These are phyloP conservation scores for Oophaga sylvatica DNA, from an alignment of 2,797 vertebrate genomes.

Conservation along the genomic window DNA sequence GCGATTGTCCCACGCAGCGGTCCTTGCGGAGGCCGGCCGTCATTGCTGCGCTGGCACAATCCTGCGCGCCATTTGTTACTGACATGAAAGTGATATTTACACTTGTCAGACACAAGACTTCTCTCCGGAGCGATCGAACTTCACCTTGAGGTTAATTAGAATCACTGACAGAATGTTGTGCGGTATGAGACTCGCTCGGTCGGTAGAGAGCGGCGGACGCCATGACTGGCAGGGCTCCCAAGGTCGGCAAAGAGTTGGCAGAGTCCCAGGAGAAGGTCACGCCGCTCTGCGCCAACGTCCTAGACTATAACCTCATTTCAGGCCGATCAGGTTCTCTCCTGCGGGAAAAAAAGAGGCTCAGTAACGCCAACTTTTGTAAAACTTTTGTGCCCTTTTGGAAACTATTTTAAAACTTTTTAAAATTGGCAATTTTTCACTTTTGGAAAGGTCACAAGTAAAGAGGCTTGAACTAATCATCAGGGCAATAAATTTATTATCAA, in stretches of 20 bases:
- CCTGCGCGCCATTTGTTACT: not conserved
- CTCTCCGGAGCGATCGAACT: not conserved
- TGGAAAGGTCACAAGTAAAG: no score
- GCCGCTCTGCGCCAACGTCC: not conserved
- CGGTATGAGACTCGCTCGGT: not conserved
- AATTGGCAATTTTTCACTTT: no score
- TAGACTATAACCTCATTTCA: slow-evolving; percentile 3
- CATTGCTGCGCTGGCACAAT: not conserved
- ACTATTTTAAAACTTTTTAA: no score
- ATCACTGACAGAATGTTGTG: slow-evolving; percentile 1
- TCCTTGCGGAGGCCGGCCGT: not conserved
- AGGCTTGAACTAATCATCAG: no score
- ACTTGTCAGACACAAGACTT: not conserved
- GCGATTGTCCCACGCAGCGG: not conserved
- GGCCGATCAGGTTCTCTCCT: not conserved
- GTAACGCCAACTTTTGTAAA: no score
- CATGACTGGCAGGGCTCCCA: not conserved
- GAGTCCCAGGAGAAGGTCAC: not conserved
- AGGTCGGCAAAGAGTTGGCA: slow-evolving; percentile 13
- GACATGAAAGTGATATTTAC: not conserved
- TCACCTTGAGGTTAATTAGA: slow-evolving; percentile 41
- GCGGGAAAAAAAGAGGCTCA: not conserved
- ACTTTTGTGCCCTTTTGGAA: no score
- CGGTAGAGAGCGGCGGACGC: not conserved
- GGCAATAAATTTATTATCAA: no score